Conservation (phyloP, 2,888 invertebrate genomes). For the Amiota communis region DNA sequence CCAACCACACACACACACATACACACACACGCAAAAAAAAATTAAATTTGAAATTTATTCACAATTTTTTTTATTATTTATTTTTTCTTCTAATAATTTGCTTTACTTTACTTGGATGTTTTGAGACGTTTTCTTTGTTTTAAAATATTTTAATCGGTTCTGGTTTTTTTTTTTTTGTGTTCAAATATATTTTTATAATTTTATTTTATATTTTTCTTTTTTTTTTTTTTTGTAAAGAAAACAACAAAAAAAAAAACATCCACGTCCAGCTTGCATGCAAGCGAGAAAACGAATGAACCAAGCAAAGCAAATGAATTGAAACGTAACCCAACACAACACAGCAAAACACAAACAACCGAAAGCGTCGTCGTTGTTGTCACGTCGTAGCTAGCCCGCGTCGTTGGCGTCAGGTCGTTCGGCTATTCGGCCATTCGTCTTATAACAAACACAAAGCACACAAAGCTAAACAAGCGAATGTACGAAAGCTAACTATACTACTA, state of each 20-base stretch:
- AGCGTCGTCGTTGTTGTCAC: background rate
- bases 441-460: background rate
- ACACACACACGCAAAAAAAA: too few species aligned
- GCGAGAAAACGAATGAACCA: conserved; percentile 4
- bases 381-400: too few species aligned
- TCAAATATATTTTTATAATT: background rate
- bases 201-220: too few species aligned
- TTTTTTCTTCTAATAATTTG: background rate
- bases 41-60: too few species aligned
- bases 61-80: background rate
- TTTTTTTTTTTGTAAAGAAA: too few species aligned
- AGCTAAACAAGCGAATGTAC: background rate
- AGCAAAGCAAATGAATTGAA: background rate
- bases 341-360: background rate
- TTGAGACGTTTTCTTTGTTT: background rate
- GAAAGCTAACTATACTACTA: too few species aligned
- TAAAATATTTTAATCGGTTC: background rate
- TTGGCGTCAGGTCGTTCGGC: too few species aligned
- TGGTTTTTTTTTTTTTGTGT: background rate
- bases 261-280: background rate
- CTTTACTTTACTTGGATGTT: too few species aligned
- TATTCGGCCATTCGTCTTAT: background rate
- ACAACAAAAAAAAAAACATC: too few species aligned
- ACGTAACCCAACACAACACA: conserved; percentile 3
- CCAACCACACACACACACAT: too few species aligned